A percentile compares a stretch with the other conserved stretches of the same genome.
Conservation (phyloP, 1,140 invertebrate genomes). For the Eubasilissa regina region DNA sequence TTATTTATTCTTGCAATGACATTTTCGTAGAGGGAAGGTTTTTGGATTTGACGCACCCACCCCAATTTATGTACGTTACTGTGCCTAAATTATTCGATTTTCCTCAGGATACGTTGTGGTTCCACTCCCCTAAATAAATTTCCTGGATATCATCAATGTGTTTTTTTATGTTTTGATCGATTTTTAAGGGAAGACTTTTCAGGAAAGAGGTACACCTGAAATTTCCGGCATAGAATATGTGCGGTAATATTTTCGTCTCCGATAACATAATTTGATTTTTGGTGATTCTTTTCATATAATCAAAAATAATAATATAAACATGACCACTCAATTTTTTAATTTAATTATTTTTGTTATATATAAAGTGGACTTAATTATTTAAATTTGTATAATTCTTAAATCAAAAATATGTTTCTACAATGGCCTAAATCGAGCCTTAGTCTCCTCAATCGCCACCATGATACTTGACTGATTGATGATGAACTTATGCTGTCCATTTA, state of each 20-base stretch:
- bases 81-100: slow-evolving; percentile 37
- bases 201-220: slow-evolving; percentile 9
- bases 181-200: slow-evolving; percentile 8
- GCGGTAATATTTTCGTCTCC: not conserved
- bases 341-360: too few species aligned
- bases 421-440: too few species aligned
- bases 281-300: too few species aligned
- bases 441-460: too few species aligned
- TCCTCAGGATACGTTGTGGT: slow-evolving; percentile 1
- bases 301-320: too few species aligned
- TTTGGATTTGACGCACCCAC: slow-evolving; percentile 11
- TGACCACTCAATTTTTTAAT: too few species aligned
- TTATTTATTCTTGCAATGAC: slow-evolving; percentile 31
- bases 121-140: slow-evolving; percentile 26
- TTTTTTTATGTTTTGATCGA: slow-evolving; percentile 26
- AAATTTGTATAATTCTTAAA: too few species aligned
- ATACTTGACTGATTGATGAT: too few species aligned
- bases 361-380: too few species aligned
- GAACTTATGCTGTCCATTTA: too few species aligned
- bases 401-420: too few species aligned
- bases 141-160: slow-evolving; percentile 21
- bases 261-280: too few species aligned
- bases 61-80: slow-evolving; percentile 28
- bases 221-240: not conserved
- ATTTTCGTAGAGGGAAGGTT: not conserved